phyloP scores from a whole-genome alignment of 2,797 vertebrate species.

The Sebastes steindachneri region DNA sequence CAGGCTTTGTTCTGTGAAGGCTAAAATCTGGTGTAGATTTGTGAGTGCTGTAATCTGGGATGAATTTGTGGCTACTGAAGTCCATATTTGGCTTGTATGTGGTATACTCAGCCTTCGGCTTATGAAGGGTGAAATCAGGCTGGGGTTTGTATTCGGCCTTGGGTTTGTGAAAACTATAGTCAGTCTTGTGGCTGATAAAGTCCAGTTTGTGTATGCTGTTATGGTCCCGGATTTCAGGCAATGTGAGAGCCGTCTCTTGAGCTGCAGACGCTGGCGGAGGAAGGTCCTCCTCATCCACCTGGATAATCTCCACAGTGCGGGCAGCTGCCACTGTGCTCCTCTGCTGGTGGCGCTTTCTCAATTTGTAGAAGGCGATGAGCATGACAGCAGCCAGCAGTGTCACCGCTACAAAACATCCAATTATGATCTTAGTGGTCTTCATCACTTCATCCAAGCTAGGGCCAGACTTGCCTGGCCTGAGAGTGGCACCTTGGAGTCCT shows the following conservation, averaged over 20 bases:
- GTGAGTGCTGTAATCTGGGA: conserved; percentile 78
- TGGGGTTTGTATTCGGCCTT: conserved; percentile 81
- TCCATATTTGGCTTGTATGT: conserved; percentile 82
- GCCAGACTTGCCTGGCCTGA: conserved; percentile 84
- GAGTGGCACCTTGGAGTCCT: conserved; percentile 82
- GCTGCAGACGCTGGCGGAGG: conserved; percentile 85
- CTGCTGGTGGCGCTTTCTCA: conserved; percentile 97
- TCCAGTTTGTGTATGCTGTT: conserved; percentile 86
- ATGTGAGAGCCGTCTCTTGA: conserved; percentile 87
- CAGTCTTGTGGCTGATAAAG: conserved; percentile 83
- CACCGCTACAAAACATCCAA: conserved; percentile 97
- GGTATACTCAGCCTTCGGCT: conserved; percentile 81
- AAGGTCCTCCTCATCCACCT: conserved; percentile 93
- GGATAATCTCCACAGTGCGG: conserved; percentile 95
- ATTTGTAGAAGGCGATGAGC: conserved; percentile 98
- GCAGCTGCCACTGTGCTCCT: conserved; percentile 93
- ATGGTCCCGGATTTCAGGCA: conserved; percentile 93
- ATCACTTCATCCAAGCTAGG: conserved; percentile 98
- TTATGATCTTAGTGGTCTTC: conserved; percentile 99
- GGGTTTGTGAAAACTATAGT: conserved; percentile 82
- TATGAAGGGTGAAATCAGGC: conserved; percentile 80
- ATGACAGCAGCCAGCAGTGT: conserved; percentile 96
- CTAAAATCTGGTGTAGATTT: conserved; percentile 82
- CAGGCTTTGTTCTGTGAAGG: conserved; percentile 79
- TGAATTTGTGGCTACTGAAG: conserved; percentile 78